Base-by-base conservation (phyloP, 53 echinoderm and acorn worm species). In the Stichopus horrens region DNA sequence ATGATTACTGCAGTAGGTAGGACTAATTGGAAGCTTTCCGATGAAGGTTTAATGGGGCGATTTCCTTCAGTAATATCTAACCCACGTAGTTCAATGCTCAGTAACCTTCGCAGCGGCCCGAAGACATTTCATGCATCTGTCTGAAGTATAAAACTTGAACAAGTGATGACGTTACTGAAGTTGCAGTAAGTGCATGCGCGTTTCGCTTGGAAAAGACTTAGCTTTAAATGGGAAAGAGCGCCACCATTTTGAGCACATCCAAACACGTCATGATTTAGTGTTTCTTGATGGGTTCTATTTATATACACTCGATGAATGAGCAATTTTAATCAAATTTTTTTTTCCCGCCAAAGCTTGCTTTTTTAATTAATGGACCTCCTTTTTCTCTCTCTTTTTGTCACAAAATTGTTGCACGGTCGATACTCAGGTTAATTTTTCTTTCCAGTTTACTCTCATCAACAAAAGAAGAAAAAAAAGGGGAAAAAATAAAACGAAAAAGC, bases 321-420 rank as follows among this genome's bases (percentile, higher is more conserved):
- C 58, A 58, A 58, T 71, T 81, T 81, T 81, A 81, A 81, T 81
- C 81, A 81, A 81, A 81, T 81, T 81, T 81, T 57, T 52, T 16
- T 16, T 71, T 71, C 71, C 71, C 56, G 58, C 58, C 81, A 81
- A 58, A 81, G 58, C 81, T 81, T 57, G 81, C 81, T 81, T 81
- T 81, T 81, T 81, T 57, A 81, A 57, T 81, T 57, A 81, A 57
- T 58, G 21, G 58, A 57, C 81, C 58, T 58, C 58, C 11, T 80
- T 56, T 16, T 52, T 53, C 74, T 23, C 16, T n/a, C 54, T 77
- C 77, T 23, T 77, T 77, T 77, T 77, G 77, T 52, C 75, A 8
- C 56, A 58, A 56, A 81, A 58, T 56, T 81, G 6, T 23, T 81
- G 56, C 58, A 81, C 23, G 71, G 71, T 71, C 71, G 71, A 71